A percentile compares a stretch with the other conserved stretches of the same genome.
Conservation (phyloP, 2,797 vertebrate species). For the Meriones psammophilus region DNA sequence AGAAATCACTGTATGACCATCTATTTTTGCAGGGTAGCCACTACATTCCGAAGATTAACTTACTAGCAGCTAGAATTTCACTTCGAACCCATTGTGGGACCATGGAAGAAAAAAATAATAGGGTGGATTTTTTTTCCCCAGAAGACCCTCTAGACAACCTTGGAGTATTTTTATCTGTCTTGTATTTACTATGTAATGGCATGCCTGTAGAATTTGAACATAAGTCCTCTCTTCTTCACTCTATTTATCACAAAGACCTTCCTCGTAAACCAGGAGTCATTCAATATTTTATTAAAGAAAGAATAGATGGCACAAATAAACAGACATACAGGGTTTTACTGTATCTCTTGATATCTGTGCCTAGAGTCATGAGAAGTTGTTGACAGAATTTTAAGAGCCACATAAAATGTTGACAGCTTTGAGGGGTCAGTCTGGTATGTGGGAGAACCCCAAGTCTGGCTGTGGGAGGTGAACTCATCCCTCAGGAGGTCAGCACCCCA, state of each 20-base stretch:
- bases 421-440: not conserved
- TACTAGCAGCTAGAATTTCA: not conserved
- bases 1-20: not conserved
- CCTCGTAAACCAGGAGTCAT: not conserved
- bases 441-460: not conserved
- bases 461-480: not conserved
- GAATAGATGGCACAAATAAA: not conserved
- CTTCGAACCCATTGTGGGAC: not conserved
- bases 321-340: not conserved
- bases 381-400: not conserved
- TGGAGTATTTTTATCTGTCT: not conserved
- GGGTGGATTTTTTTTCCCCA: not conserved
- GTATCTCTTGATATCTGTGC: not conserved
- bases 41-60: not conserved
- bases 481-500: not conserved
- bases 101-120: not conserved
- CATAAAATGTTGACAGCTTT: not conserved
- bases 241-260: not conserved
- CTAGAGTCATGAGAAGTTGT: not conserved
- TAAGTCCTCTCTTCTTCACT: not conserved
- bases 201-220: not conserved
- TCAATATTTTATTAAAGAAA: not conserved
- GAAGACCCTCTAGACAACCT: not conserved
- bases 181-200: not conserved
- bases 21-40: accelerated